Base-by-base conservation (phyloP, 2,888 invertebrate species). In the Plebejus argus region DNA sequence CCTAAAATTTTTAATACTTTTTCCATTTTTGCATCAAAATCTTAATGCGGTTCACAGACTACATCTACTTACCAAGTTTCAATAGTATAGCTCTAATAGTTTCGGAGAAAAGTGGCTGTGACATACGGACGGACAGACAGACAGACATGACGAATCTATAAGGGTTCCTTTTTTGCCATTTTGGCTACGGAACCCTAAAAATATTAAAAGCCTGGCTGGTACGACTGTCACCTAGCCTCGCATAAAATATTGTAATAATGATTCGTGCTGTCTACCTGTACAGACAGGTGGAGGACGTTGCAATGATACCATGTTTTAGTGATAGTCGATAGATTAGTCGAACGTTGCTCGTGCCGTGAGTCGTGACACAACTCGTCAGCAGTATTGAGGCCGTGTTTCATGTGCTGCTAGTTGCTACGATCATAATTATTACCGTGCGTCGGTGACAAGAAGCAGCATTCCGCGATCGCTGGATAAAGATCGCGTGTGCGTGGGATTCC, bases 371-470 rank as follows among this genome's bases (percentile, higher is more conserved):
- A 78, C 76, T 80, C 79, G 81, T 81, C 80, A 76, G 35, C 77
- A 33, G 83, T 83, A 87, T 86, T 80, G 85, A 83, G 84, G 86
- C 84, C 85, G 79, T 80, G 78, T 82, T 78, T 81, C 80, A 80
- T 79, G 80, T 83, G 81, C 82, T 82, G 83, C 84, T 86, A 85
- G 81, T 82, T 82, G 83, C 84, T 86, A 85, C 85, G 85, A 86
- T 86, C 85, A 84, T 85, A 86, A 85, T 84, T 83, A 85, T 84
- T 83, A 85, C 84, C 83, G 66, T 66, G 66, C 66, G 79, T 71
- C 80, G 78, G 81, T 83, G 84, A 87, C 86, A 90, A 91, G 90
- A 91, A 89, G 82, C 85, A 81, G 84, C 90, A 90, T 92, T 91
- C 90, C 89, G 81, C 82, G 82, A 79, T 79, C 82, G 83, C 79